Conservation (phyloP, 2,113 vertebrate genomes). For the Semicossyphus pulcher region DNA sequence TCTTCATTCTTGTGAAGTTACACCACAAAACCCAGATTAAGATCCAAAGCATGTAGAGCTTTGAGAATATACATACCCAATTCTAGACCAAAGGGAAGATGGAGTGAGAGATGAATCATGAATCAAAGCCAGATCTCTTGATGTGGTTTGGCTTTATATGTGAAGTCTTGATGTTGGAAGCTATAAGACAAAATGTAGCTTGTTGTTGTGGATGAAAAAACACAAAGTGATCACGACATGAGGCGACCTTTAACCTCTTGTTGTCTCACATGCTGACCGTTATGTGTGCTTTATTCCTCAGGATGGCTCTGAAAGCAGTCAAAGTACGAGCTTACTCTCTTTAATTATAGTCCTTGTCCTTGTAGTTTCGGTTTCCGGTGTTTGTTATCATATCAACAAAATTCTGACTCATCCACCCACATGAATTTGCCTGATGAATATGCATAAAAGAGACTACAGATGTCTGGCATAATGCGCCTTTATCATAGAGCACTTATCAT, state of each 20-base stretch:
- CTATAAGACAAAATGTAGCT: neutral
- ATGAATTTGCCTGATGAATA: slow-evolving; percentile 6
- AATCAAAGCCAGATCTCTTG: slow-evolving; percentile 16
- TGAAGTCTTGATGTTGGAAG: neutral
- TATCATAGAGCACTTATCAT: slow-evolving; percentile 30
- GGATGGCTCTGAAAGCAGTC: neutral
- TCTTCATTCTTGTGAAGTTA: neutral
- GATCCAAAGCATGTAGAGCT: neutral
- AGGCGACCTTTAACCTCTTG: neutral
- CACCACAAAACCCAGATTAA: neutral
- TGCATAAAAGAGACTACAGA: slow-evolving; percentile 9
- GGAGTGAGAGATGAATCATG: neutral
- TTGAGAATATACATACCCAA: neutral
- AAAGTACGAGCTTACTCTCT: neutral
- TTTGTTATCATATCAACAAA: neutral
- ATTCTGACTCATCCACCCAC: neutral
- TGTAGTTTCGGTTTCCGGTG: neutral
- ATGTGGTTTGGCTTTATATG: slow-evolving; percentile 24
- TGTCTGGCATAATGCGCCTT: neutral
- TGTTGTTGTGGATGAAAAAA: slow-evolving; percentile 9
- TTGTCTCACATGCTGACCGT: neutral
- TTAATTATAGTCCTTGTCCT: neutral
- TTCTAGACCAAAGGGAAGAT: slow-evolving; percentile 4
- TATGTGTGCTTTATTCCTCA: neutral
- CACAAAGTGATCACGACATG: neutral